These are phyloP conservation scores for Salvelinus namaycush DNA, from an alignment of 2,113 vertebrate species.

Conservation along the genomic window DNA sequence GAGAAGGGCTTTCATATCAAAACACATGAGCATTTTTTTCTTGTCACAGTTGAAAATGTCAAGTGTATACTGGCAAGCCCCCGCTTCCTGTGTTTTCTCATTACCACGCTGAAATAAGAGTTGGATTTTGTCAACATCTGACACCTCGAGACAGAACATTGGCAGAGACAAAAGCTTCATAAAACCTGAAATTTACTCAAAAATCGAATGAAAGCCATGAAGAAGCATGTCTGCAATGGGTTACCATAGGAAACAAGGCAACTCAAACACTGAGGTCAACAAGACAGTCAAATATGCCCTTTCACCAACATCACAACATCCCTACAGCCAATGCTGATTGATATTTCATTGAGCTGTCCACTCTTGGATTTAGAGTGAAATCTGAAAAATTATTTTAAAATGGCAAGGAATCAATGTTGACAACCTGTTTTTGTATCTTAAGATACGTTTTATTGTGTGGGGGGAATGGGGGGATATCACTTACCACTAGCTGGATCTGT, in stretches of 20 bases:
- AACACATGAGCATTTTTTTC: slow-evolving; percentile 42
- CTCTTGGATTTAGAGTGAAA: no score
- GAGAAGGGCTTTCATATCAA: slow-evolving; percentile 51
- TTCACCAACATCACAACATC: neutral
- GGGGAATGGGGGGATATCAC: no score
- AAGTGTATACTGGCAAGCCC: slow-evolving; percentile 29
- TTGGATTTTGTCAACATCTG: slow-evolving; percentile 33
- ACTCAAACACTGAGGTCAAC: neutral
- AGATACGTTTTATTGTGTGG: no score
- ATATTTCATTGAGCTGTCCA: neutral
- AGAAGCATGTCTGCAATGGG: neutral
- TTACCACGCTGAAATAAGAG: slow-evolving; percentile 29
- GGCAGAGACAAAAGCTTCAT: slow-evolving; percentile 21
- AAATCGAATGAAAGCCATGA: neutral
- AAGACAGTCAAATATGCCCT: neutral
- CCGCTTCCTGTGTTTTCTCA: slow-evolving; percentile 40
- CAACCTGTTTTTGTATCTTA: no score
- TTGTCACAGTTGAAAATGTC: slow-evolving; percentile 51
- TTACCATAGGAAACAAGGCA: neutral
- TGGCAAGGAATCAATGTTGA: no score
- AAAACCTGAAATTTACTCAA: neutral
- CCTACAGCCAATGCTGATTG: neutral
- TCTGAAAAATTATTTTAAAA: no score
- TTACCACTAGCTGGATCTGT: no score
- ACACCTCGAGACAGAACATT: slow-evolving; percentile 41